Conservation (phyloP, 2,888 invertebrate species). For the Apamea anceps region DNA sequence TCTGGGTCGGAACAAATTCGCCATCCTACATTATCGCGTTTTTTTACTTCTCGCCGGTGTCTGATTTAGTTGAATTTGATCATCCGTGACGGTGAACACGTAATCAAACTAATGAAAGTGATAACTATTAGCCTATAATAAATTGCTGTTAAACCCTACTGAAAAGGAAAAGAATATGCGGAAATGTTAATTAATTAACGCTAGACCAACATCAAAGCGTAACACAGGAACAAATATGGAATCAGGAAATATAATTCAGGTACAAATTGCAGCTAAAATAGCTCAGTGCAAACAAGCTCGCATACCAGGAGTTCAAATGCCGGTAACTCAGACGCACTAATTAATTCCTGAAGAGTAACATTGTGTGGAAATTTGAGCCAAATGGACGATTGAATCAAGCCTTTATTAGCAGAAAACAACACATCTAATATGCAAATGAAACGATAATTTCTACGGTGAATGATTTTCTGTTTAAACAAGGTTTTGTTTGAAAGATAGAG, state of each 20-base stretch:
- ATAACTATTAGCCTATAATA: neutral
- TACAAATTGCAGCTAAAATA: slow-evolving; percentile 70
- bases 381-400: slow-evolving; percentile 65
- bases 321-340: slow-evolving; percentile 77
- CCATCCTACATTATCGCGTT: neutral
- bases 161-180: neutral
- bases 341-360: slow-evolving; percentile 80
- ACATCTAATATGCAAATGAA: slow-evolving; percentile 52
- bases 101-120: neutral
- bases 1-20: slow-evolving; percentile 21
- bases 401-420: slow-evolving; percentile 66
- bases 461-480: slow-evolving; percentile 31
- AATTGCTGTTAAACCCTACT: neutral
- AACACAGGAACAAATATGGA: slow-evolving; percentile 59
- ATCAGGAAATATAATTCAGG: slow-evolving; percentile 66
- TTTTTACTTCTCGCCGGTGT: neutral
- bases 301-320: slow-evolving; percentile 74
- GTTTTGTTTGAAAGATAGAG: slow-evolving; percentile 2
- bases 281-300: slow-evolving; percentile 65
- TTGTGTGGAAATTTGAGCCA: slow-evolving; percentile 70
- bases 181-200: slow-evolving; percentile 29
- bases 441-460: slow-evolving; percentile 45
- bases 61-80: slow-evolving; percentile 15
- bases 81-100: neutral
- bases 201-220: slow-evolving; percentile 44